Base-by-base conservation (phyloP, 1,140 invertebrate species). In the Chymomyza costata region DNA sequence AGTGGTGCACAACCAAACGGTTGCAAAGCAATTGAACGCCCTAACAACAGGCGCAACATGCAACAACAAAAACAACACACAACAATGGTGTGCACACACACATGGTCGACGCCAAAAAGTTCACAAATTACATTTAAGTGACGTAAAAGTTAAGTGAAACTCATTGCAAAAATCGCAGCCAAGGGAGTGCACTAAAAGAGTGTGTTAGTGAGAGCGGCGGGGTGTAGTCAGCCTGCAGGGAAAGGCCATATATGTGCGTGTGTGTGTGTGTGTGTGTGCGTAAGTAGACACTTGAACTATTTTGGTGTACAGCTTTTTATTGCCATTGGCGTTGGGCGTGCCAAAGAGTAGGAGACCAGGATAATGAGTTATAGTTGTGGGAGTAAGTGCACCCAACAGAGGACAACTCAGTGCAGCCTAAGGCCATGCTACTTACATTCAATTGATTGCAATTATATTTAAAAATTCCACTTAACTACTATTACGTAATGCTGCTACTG, bases 61-160 rank as follows among this genome's bases (percentile, higher is more conserved):
- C 37, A 45, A 44, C 55, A 55, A 49, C 41, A 30, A 18, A 31
- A 10, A 13, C 32, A 44, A 28, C 6, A n/a, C 34, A 32, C 25
- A 25, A n/a, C 16, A 35, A n/a, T n/a, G n/a, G n/a, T n/a, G n/a
- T n/a, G n/a, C 18, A 35, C 13, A 46, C n/a, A 25, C 13, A 14
- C 31, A 34, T 17, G 17, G 47, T 41, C 65, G 51, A 46, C 19
- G 50, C 61, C 65, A 62, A 76, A 76, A 76, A 76, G 61, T 62
- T 76, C 46, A 62, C 56, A 65, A 69, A 76, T 74, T 76, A 65
- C 70, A 69, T 76, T 76, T 49, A 74, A 76, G 69, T 76, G 69
- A 69, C 55, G 69, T 69, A 50, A 73, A 73, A 73, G 69, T 74
- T 73, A 59, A 73, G 63, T 60, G 65, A 57, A 76, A 74, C 50